These are phyloP conservation scores for Dicyrtoma fusca DNA, from an alignment of 2,888 invertebrate species.

Conservation along the genomic window DNA sequence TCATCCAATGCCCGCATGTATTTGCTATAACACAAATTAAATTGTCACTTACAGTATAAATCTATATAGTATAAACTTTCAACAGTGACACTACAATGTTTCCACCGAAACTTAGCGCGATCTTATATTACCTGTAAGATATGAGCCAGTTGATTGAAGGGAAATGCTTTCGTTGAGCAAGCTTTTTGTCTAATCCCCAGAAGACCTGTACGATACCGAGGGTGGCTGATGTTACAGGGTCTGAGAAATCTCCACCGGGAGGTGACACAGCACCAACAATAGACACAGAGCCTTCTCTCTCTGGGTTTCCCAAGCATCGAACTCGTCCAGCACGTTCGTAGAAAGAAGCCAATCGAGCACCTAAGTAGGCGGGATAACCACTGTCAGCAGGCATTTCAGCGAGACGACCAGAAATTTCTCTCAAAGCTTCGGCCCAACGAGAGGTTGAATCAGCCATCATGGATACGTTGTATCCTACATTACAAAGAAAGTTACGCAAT, in stretches of 20 bases:
- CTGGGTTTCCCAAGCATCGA: constrained; percentile 95
- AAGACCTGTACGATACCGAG: constrained; percentile 99
- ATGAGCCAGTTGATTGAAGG: constrained; percentile 99
- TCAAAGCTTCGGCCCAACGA: constrained; percentile 99
- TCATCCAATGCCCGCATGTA: constrained; percentile 98
- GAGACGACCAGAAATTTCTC: constrained; percentile 98
- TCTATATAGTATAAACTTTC: neutral
- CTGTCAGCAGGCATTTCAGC: constrained; percentile 99
- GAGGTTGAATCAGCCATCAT: constrained; percentile 99
- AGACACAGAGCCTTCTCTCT: constrained; percentile 97
- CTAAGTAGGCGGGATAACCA: constrained; percentile 98
- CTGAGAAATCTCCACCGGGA: constrained; percentile 99
- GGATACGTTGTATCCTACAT: constrained; percentile 99
- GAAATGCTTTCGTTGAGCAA: constrained; percentile 99
- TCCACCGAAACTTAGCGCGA: neutral
- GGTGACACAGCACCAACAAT: constrained; percentile 99
- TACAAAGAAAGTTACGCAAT: neutral
- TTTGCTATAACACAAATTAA: constrained; percentile 71
- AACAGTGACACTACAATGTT: neutral
- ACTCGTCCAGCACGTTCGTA: constrained; percentile 99
- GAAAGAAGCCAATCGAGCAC: constrained; percentile 97
- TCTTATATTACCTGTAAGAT: constrained; percentile 74
- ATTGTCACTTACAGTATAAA: neutral
- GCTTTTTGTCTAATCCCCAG: constrained; percentile 98
- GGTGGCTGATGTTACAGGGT: constrained; percentile 99